Base-by-base conservation (phyloP, 2,888 invertebrate genomes). In the Bugulina stolonifera region DNA sequence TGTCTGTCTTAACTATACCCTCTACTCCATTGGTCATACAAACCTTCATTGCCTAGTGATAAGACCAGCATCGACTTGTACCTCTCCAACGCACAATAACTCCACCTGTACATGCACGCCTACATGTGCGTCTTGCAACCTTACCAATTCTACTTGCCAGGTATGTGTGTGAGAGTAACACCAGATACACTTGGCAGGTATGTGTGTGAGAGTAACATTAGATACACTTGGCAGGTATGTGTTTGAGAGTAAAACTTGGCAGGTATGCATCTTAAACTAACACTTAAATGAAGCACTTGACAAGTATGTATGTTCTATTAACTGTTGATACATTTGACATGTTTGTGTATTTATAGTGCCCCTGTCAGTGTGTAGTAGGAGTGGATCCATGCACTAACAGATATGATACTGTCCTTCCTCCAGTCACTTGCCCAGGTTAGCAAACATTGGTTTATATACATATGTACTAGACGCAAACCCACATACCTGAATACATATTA, bases 381-480 rank as follows among this genome's bases (percentile, higher is more conserved):
- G 55, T n/a, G 10, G 55, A 55, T 55, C 55, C 55, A 14, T 55
- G 55, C n/a, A 55, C 55, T 55, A n/a, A 18, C 55, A 55, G 25
- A 23, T 55, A n/a, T n/a, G 55, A 55, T 5, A 5, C 5, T 18
- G 10, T 55, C 55, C 55, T 55, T 18, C 55, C 55, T 14, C 55
- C 55, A 3, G 25, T 55, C 22, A 23, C 55, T 14, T 55, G 55
- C 25, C 55, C 55, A 55, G 55, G 55, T 55, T 3, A n/a, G 55
- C 5, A 5, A 14, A 52, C 5, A 52, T 18, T 52, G n/a, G n/a
- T n/a, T n/a, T n/a, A n/a, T n/a, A n/a, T n/a, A n/a, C n/a, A n/a
- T n/a, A n/a, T n/a, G n/a, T n/a, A n/a, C n/a, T n/a, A n/a, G n/a
- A n/a, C n/a, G n/a, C n/a, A n/a, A n/a, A n/a, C n/a, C n/a, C n/a